Evolutionary conservation across 2,113 vertebrate species (phyloP).

Genomic region (Ariopsis seemanni): DNA sequence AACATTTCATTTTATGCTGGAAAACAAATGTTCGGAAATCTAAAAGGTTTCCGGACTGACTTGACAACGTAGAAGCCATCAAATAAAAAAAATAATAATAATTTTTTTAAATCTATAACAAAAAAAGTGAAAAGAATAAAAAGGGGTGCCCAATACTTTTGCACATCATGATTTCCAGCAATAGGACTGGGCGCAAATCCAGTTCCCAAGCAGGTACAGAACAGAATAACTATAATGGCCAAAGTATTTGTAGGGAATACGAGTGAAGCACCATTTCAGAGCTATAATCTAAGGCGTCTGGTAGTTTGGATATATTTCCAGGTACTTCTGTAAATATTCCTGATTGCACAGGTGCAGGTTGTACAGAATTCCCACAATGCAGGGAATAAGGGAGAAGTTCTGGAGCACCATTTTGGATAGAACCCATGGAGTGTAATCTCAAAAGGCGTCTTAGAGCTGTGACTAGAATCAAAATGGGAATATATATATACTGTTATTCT

Average conservation of each 20-base stretch:
- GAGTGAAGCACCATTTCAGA: background rate
- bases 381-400: background rate
- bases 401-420: background rate
- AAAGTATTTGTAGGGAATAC: background rate
- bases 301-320: background rate
- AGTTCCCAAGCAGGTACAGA: background rate
- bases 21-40: too few relatives aligned
- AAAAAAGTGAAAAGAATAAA: too few relatives aligned
- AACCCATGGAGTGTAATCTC: background rate
- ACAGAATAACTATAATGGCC: background rate
- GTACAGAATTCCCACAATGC: background rate
- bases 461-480: too few relatives aligned
- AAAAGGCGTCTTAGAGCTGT: background rate
- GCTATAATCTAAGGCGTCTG: background rate
- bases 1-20: too few relatives aligned
- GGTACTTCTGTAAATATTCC: background rate
- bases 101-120: too few relatives aligned
- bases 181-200: background rate
- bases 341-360: background rate
- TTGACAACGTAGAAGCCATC: too few relatives aligned
- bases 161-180: background rate
- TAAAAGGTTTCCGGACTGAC: too few relatives aligned
- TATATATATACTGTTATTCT: background rate
- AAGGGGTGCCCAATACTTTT: too few relatives aligned
- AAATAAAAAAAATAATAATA: too few relatives aligned